Evolutionary conservation across 2,113 vertebrate genomes (phyloP).

Genomic region (Dicaeum eximium): DNA sequence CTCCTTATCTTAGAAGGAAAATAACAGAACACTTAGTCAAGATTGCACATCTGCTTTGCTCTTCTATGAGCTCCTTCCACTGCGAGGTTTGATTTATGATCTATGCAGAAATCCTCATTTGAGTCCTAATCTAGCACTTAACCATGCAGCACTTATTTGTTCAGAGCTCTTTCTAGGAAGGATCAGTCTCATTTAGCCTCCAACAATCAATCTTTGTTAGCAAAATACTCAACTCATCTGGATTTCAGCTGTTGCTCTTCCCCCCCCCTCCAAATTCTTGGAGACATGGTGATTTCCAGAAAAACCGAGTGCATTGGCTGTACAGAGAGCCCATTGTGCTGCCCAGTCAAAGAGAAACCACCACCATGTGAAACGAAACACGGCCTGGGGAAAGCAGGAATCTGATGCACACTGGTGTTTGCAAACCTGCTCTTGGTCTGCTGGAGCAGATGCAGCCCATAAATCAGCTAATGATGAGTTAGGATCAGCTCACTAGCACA

Average conservation of each 20-base stretch:
- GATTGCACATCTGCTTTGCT: background rate
- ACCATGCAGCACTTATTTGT: background rate
- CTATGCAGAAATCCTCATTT: background rate
- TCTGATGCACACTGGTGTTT: background rate
- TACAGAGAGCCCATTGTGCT: slow-evolving; percentile 39
- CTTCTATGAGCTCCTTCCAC: background rate
- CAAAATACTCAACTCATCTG: slow-evolving; percentile 43
- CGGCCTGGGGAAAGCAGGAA: background rate
- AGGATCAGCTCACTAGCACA: background rate
- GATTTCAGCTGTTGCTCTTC: slow-evolving; percentile 39
- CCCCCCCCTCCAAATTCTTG: background rate
- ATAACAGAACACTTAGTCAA: background rate
- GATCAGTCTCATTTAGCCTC: slow-evolving; percentile 10
- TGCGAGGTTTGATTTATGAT: background rate
- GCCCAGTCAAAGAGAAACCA: background rate
- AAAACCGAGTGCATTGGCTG: background rate
- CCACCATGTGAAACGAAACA: background rate
- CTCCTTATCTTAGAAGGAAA: background rate
- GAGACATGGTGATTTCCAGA: background rate
- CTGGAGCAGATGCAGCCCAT: background rate
- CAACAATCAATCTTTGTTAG: slow-evolving; percentile 54
- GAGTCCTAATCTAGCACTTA: slow-evolving; percentile 20
- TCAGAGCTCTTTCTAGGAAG: slow-evolving; percentile 48
- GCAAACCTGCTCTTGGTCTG: background rate
- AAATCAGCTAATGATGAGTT: background rate